Percentiles rank a stretch among this genome's conserved stretches.
Evolutionary conservation across 53 echinoderm and acorn worm genomes (phyloP).

Genomic region (Antedon mediterranea): DNA sequence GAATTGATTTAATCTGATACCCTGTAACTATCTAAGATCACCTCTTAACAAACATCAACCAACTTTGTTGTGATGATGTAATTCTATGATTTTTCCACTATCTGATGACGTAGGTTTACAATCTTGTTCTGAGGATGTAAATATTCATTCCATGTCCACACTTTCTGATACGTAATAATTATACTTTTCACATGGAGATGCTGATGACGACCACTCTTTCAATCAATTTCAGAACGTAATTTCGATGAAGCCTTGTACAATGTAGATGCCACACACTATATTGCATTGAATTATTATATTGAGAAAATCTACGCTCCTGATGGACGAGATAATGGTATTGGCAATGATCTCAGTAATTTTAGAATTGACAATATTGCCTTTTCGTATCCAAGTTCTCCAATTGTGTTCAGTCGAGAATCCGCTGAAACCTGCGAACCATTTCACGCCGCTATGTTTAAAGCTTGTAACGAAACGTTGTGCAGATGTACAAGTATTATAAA

Average conservation of each 20-base stretch:
- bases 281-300: background rate
- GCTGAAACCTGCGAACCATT: background rate
- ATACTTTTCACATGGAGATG: too few species aligned
- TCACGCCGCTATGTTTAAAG: background rate
- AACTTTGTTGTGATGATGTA: too few species aligned
- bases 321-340: background rate
- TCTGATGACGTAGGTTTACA: too few species aligned
- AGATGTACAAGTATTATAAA: background rate
- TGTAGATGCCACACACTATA: background rate
- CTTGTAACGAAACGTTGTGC: background rate
- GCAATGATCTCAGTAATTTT: background rate
- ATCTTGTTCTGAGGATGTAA: too few species aligned
- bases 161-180: too few species aligned
- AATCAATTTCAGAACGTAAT: too few species aligned
- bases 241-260: background rate
- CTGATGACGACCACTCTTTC: too few species aligned
- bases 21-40: too few species aligned
- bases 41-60: too few species aligned
- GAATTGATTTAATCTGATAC: too few species aligned
- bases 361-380: background rate
- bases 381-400: background rate
- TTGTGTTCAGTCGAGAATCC: background rate
- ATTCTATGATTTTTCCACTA: too few species aligned
- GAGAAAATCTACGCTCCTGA: background rate
- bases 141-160: too few species aligned